Evolutionary conservation across 2,888 invertebrate species (phyloP), one percentile per base, ranked within the genome.

Genomic region (Patella depressa): DNA sequence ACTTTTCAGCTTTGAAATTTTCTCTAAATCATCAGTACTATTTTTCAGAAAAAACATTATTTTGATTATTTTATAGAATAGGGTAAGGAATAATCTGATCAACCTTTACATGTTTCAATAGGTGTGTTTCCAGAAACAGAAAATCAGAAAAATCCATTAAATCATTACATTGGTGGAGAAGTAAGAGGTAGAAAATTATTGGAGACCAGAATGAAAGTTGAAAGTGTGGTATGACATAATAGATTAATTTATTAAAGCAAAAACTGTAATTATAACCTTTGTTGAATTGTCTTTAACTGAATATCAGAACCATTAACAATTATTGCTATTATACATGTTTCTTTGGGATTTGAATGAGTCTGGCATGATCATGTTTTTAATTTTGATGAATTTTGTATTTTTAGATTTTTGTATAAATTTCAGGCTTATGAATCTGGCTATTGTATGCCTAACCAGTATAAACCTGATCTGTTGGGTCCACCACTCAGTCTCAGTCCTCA

Each of bases 401-500:
- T 12, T 34, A n/a, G 14, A 72, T 17, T 17, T 12, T 4, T 29
- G n/a, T 57, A 71, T 55, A 55, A n/a, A 14, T 81, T 82, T 70
- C 82, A 90, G 83, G 92, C 93, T 3, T 93, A 92, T 82, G 82
- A 86, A 53, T 81, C 93, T 78, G 95, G 95, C 0, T 93, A 92
- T 15, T 94, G 94, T 84, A 90, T 95, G 83, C 95, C 95, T 0
- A 95, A 95, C 79, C 95, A 95, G 88, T 93, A 94, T 3, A 93
- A 91, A 83, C 95, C 95, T 0, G 94, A 95, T 81, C 91, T 95
- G 71, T 90, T 94, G 15, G 94, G 94, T 0, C 93, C 94, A 3
- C 94, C 95, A 0, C 93, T 94, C 79, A 95, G 95, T 2, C 91
- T 95, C 90, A 95, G 95, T 84, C 94, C 95, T 0, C 95, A 95